Conservation (phyloP, 2,113 vertebrate genomes). For the Formicarius rufipectus region DNA sequence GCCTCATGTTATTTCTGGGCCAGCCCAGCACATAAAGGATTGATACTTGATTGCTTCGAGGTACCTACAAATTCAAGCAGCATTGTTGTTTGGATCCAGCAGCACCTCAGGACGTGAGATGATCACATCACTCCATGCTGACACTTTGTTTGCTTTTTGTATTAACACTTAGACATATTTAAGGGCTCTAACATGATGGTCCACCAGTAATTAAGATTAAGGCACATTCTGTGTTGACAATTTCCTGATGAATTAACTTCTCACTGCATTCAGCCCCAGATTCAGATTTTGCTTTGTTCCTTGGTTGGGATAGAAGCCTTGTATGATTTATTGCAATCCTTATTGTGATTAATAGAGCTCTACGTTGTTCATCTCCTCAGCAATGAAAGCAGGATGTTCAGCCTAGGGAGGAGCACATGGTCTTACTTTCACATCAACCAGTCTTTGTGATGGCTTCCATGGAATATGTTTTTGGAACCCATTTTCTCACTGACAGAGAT, state of each 20-base stretch:
- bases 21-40: neutral
- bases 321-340: slow-evolving; percentile 43
- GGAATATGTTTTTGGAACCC: neutral
- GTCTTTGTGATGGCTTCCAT: neutral
- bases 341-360: slow-evolving; percentile 48
- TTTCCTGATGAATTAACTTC: slow-evolving; percentile 36
- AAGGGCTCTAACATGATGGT: neutral
- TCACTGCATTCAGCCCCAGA: neutral
- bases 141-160: slow-evolving; percentile 1
- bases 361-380: slow-evolving; percentile 2
- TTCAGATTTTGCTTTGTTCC: neutral
- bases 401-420: neutral
- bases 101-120: neutral
- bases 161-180: neutral
- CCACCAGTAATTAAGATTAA: slow-evolving; percentile 40
- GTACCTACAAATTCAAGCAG: neutral
- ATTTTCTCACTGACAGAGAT: neutral
- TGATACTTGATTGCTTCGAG: neutral
- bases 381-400: neutral
- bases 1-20: neutral
- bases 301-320: neutral
- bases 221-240: slow-evolving; percentile 3
- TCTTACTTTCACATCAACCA: neutral
- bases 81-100: neutral
- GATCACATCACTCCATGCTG: neutral